Percentiles rank a stretch among this genome's conserved stretches.
Evolutionary conservation across 2,797 vertebrate species (phyloP).

Genomic region (Siniperca scherzeri): DNA sequence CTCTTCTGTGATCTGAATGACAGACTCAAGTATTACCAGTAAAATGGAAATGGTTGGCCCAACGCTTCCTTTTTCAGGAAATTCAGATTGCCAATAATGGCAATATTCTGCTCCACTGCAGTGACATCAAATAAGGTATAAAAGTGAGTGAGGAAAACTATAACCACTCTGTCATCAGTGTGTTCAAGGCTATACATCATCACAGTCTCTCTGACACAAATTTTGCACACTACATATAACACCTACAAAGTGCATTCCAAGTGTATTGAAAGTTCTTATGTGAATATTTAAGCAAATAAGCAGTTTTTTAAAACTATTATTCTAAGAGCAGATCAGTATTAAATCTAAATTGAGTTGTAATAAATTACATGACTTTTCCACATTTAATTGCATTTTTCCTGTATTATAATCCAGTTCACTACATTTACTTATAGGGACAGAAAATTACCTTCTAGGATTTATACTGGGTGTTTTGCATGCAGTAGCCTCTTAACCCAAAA

Average conservation of each 20-base stretch:
- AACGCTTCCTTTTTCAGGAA: not conserved
- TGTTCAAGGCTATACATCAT: constrained; percentile 14
- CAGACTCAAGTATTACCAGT: constrained; percentile 45
- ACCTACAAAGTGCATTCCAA: not conserved
- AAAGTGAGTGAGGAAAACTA: constrained; percentile 10
- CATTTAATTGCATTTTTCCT: not conserved
- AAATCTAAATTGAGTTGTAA: not conserved
- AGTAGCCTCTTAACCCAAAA: not conserved
- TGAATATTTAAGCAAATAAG: not conserved
- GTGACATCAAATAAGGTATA: constrained; percentile 3
- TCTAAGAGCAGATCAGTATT: not conserved
- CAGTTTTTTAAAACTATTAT: not conserved
- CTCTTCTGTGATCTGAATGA: constrained; percentile 56
- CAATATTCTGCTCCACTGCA: not conserved
- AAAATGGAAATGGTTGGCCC: constrained; percentile 26
- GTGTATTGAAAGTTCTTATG: not conserved
- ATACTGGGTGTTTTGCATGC: not conserved
- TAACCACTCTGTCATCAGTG: not conserved
- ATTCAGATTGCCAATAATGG: constrained; percentile 15
- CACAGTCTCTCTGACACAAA: constrained; percentile 4
- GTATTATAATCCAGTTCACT: not conserved
- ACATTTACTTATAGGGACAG: constrained; percentile 2
- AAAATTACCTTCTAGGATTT: not conserved
- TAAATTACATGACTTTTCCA: not conserved
- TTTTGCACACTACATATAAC: constrained; percentile 4